These are phyloP conservation scores for Plebejus argus DNA, from an alignment of 2,888 invertebrate genomes.

Conservation along the genomic window DNA sequence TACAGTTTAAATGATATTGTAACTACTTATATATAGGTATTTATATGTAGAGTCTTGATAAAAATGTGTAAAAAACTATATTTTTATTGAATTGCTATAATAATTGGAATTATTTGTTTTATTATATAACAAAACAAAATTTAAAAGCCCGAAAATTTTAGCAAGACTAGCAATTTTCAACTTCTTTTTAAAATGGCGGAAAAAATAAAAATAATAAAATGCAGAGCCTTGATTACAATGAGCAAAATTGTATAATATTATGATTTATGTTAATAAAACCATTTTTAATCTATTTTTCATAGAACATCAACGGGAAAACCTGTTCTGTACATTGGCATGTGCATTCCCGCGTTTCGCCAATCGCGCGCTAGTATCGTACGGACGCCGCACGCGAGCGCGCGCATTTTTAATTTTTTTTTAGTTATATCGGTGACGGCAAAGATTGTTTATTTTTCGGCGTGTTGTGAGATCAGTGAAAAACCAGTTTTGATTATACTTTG, in stretches of 20 bases:
- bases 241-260: too few species aligned
- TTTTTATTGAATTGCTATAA: too few species aligned
- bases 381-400: slow-evolving; percentile 57
- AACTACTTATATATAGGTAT: too few species aligned
- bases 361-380: slow-evolving; percentile 61
- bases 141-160: neutral
- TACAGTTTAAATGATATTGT: too few species aligned
- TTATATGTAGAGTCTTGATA: too few species aligned
- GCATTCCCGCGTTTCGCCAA: slow-evolving; percentile 69
- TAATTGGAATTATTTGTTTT: too few species aligned
- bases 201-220: too few species aligned
- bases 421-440: slow-evolving; percentile 18
- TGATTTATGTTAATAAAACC: too few species aligned
- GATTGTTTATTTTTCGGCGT: slow-evolving; percentile 35
- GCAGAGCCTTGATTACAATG: too few species aligned
- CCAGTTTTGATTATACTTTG: slow-evolving; percentile 1
- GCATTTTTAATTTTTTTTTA: slow-evolving; percentile 49
- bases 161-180: neutral
- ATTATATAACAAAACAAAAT: neutral
- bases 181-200: neutral
- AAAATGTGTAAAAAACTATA: too few species aligned
- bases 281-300: slow-evolving; percentile 17
- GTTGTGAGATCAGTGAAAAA: slow-evolving; percentile 24
- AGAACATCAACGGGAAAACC: slow-evolving; percentile 48
- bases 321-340: slow-evolving; percentile 50